Percentiles rank a stretch among this genome's conserved stretches.
Conservation (phyloP, 2,797 vertebrate genomes). For the Bucorvus abyssinicus region DNA sequence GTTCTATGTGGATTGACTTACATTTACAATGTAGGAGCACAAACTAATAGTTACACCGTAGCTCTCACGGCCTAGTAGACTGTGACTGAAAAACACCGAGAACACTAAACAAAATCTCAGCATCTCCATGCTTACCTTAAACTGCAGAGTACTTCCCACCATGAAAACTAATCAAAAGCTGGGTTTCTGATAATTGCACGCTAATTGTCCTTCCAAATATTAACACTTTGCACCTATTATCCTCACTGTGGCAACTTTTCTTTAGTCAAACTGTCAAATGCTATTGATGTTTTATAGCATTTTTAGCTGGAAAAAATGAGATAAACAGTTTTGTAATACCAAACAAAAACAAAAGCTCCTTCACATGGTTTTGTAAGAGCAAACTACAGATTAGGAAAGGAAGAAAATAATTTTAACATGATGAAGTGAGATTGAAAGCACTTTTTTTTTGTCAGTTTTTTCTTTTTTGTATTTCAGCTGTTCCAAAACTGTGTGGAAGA, state of each 20-base stretch:
- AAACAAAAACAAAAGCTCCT: not conserved
- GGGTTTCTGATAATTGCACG: not conserved
- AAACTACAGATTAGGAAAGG: not conserved
- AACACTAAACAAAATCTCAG: not conserved
- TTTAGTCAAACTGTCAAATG: not conserved
- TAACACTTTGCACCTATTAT: not conserved
- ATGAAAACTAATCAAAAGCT: not conserved
- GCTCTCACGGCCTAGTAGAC: not conserved
- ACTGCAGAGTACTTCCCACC: not conserved
- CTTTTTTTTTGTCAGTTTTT: not conserved
- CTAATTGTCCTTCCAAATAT: not conserved
- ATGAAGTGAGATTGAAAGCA: not conserved
- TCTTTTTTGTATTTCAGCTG: not conserved
- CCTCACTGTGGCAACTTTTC: not conserved
- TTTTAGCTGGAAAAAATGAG: not conserved
- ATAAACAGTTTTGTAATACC: not conserved
- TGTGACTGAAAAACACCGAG: not conserved
- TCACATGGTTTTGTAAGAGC: not conserved
- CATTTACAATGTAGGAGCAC: not conserved
- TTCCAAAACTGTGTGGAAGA: not conserved
- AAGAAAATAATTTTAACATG: not conserved
- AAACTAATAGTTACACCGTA: not conserved
- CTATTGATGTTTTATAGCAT: not conserved
- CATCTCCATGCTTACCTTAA: not conserved
- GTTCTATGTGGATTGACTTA: not conserved